Conservation (phyloP, 2,113 vertebrate genomes). For the Astur gentilis region DNA sequence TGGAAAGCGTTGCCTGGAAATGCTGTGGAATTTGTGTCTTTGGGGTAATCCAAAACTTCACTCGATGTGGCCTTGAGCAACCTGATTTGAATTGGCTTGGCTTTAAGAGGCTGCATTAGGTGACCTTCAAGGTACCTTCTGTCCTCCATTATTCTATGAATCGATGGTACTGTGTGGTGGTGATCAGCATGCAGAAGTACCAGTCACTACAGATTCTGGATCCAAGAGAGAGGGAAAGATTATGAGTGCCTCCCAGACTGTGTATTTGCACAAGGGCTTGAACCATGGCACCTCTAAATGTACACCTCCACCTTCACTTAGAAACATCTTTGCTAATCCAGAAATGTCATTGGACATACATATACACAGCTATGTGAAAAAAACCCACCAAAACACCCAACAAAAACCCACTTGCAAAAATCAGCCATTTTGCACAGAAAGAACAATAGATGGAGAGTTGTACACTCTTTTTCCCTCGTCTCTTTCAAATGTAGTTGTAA, state of each 20-base stretch:
- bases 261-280: neutral
- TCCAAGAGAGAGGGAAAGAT: neutral
- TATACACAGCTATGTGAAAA: neutral
- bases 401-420: neutral
- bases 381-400: neutral
- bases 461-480: fast-evolving
- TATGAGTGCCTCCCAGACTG: neutral
- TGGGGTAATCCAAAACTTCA: neutral
- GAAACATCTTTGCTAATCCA: neutral
- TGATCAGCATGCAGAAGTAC: neutral
- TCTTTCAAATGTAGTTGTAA: neutral
- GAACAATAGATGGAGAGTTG: neutral
- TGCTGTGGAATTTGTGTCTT: neutral
- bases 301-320: neutral
- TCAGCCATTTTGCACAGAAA: neutral
- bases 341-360: neutral
- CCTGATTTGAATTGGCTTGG: neutral
- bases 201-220: neutral
- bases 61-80: neutral
- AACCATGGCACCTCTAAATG: neutral
- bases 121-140: neutral
- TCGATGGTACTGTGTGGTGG: neutral
- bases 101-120: neutral
- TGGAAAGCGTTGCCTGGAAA: neutral
- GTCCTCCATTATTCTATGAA: neutral